Base-by-base conservation (phyloP, 2,113 vertebrate genomes). In the Upupa epops region DNA sequence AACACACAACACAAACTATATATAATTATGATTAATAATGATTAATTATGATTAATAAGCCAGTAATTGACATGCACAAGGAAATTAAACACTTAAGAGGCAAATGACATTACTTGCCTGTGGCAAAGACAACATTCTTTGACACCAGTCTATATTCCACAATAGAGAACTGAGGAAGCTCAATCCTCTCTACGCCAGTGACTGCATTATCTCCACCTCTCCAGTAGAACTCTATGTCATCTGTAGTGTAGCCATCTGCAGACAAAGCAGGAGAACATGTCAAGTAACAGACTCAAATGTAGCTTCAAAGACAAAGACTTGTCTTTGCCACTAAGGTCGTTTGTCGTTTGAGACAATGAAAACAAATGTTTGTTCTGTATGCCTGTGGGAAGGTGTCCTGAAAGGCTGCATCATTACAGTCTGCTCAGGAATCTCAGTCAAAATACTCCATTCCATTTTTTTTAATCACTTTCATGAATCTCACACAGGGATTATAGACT, bases 201-300 rank as follows among this genome's bases (percentile, higher is more conserved):
- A 99, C 99, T 8, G 99, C 99, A 0, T 96, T 97, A 77, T 99
- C 98, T 52, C 99, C 99, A 29, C 99, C 99, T 90, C 98, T 98
- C 99, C 99, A 99, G 95, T 99, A 99, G 96, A 99, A 99, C 84
- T 99, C 98, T 21, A 99, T 99, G 92, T 99, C 99, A 15, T 99
- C 99, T 3, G 99, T 99, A 8, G 99, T 99, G 95, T 99, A 99
- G 85, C 99, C 99, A 92, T 99, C 99, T 99, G 96, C 61, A 91
- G 34, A 71, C 42, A 95, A 91, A 94, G 48, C n/a, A 94, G 59
- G 74, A 31, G 80, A 42, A 52, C 15, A 65, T 89, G 31, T 52
- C 28, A 55, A 86, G 63, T 45, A 80, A 25, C 20, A 77, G 42
- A 29, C 29, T 59, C 37, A 54, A 75, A 88, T 0, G 3, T 21